phyloP scores from a whole-genome alignment of 37 sponge, comb jelly and placozoan species.

The Trichoplax adhaerens region DNA sequence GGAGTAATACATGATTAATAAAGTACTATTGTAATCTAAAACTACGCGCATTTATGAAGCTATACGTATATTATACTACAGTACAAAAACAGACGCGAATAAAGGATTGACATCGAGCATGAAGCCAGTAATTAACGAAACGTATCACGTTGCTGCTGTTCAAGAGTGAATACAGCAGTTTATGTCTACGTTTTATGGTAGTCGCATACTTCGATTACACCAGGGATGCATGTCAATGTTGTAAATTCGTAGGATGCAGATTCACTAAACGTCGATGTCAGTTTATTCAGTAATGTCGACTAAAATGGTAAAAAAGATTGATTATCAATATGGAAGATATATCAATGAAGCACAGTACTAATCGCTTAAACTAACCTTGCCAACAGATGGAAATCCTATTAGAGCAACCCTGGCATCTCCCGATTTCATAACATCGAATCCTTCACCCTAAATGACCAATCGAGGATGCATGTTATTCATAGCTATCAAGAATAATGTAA shows the following conservation, averaged over 20 bases:
- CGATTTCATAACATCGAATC: conserved; percentile 99
- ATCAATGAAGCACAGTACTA: background rate
- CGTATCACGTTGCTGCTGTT: too few species aligned
- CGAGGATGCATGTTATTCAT: background rate
- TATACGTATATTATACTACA: too few species aligned
- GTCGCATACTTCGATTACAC: conserved; percentile 57
- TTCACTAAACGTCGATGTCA: conserved; percentile 95
- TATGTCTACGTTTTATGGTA: too few species aligned
- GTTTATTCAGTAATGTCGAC: conserved; percentile 84
- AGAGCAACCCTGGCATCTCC: conserved; percentile 97
- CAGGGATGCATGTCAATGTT: conserved; percentile 95
- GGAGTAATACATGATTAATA: too few species aligned
- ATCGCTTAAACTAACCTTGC: conserved; percentile 49
- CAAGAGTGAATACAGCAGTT: too few species aligned
- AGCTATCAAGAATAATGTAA: conserved; percentile 15
- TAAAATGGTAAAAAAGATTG: conserved; percentile 4
- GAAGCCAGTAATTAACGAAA: too few species aligned
- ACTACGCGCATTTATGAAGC: too few species aligned
- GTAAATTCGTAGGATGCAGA: conserved; percentile 94
- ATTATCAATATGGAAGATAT: background rate
- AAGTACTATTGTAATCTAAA: too few species aligned
- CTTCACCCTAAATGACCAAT: conserved; percentile 65
- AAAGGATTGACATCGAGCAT: too few species aligned
- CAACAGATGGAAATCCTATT: conserved; percentile 97
- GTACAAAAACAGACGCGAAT: too few species aligned